Percentiles rank a stretch among this genome's conserved stretches.
Evolutionary conservation across 2,888 invertebrate species (phyloP).

Genomic region (Caenorhabditis afra): DNA sequence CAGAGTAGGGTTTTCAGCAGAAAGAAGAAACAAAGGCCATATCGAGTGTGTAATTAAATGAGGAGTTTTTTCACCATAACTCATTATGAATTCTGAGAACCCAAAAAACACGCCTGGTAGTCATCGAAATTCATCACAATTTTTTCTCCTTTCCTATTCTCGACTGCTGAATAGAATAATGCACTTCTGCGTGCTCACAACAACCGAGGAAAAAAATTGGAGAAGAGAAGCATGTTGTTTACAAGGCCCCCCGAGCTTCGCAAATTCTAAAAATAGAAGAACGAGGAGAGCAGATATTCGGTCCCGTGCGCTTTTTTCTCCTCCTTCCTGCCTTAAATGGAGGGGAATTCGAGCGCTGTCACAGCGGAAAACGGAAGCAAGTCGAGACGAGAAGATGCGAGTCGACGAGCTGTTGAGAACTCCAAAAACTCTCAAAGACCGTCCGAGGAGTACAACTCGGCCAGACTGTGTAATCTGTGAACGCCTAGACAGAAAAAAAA

Average conservation of each 20-base stretch:
- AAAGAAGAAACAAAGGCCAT: not conserved
- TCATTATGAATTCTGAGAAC: not conserved
- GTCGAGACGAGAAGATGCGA: conserved; percentile 1
- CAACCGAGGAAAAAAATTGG: conserved; percentile 28
- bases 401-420: not conserved
- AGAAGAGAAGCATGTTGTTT: conserved; percentile 50
- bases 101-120: not conserved
- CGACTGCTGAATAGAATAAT: conserved; percentile 33
- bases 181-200: conserved; percentile 43
- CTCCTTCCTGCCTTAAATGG: conserved; percentile 2
- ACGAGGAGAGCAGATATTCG: conserved; percentile 45
- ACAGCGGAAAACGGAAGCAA: conserved; percentile 3
- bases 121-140: not conserved
- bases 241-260: conserved; percentile 26
- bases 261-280: conserved; percentile 51
- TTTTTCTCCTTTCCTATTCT: no score
- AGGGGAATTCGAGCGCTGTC: conserved; percentile 40
- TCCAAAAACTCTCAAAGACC: conserved; percentile 11
- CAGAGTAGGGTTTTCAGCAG: not conserved
- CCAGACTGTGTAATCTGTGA: conserved; percentile 49
- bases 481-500: conserved; percentile 23
- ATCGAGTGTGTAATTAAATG: not conserved
- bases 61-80: not conserved
- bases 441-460: conserved; percentile 22
- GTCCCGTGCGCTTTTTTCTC: conserved; percentile 43